A percentile compares a stretch with the other conserved stretches of the same genome.
Evolutionary conservation across 2,113 vertebrate species (phyloP).

Genomic region (Garra rufa): DNA sequence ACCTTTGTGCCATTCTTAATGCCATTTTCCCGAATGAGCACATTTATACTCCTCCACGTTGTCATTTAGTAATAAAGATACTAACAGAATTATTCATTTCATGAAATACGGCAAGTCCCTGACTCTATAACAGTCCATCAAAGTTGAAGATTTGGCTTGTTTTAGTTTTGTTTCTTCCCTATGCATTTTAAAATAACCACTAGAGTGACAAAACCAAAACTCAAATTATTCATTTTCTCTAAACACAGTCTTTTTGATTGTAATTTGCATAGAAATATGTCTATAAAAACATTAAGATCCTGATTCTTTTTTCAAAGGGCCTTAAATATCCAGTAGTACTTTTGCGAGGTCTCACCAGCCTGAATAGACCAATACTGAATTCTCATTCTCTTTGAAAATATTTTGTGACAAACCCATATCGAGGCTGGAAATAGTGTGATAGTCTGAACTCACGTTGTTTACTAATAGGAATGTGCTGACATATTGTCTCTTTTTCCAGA

Average conservation of each 20-base stretch:
- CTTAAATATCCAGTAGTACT: slow-evolving; percentile 12
- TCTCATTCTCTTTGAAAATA: background rate
- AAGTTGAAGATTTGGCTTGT: slow-evolving; percentile 23
- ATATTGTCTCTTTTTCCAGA: background rate
- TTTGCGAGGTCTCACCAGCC: slow-evolving; percentile 32
- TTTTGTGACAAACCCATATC: background rate
- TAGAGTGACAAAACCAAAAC: slow-evolving; percentile 10
- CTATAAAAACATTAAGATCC: slow-evolving; percentile 39
- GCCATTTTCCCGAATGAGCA: slow-evolving; percentile 6
- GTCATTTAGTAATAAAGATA: background rate
- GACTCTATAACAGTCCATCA: background rate
- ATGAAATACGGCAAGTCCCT: background rate
- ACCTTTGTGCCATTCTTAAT: slow-evolving; percentile 16
- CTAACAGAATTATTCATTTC: background rate
- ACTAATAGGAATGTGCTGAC: slow-evolving; percentile 6
- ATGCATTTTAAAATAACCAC: background rate
- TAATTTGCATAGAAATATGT: slow-evolving; percentile 52
- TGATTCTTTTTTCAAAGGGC: slow-evolving; percentile 27
- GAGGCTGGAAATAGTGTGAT: background rate
- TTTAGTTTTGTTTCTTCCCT: background rate
- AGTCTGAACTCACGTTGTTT: background rate
- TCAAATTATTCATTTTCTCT: background rate
- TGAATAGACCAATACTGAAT: slow-evolving; percentile 24
- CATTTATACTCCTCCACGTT: slow-evolving; percentile 1
- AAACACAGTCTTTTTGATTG: slow-evolving; percentile 37